These are phyloP conservation scores for Branchipolynoe longqiensis DNA, from an alignment of 2,888 invertebrate species.

Conservation along the genomic window DNA sequence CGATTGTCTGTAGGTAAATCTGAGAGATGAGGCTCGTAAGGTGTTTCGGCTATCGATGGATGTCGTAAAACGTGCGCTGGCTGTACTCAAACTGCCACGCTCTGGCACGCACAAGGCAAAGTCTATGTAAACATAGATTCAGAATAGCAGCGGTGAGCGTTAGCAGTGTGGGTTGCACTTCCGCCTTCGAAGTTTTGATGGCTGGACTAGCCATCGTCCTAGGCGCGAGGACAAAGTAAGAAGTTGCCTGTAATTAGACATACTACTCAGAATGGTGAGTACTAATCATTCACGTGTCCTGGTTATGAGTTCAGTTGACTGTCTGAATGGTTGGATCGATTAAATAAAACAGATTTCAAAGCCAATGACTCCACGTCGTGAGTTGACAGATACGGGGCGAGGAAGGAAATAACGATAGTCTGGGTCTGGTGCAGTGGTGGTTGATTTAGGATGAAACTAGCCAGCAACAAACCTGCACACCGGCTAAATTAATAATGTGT, in stretches of 20 bases:
- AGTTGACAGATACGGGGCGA: not conserved
- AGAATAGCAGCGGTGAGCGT: too few species aligned
- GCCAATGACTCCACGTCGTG: not conserved
- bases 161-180: slow-evolving; percentile 14
- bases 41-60: not conserved
- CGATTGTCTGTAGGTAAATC: not conserved
- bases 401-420: too few species aligned
- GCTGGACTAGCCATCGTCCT: slow-evolving; percentile 21
- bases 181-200: slow-evolving; percentile 54
- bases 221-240: slow-evolving; percentile 3
- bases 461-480: too few species aligned
- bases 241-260: not conserved
- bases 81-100: too few species aligned
- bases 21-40: not conserved
- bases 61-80: slow-evolving; percentile 18
- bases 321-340: not conserved
- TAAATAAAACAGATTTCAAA: not conserved
- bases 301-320: not conserved
- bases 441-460: too few species aligned
- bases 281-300: not conserved
- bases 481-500: too few species aligned
- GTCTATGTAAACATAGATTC: too few species aligned
- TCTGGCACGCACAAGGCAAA: too few species aligned
- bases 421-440: too few species aligned
- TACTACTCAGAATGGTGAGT: not conserved